A percentile compares a stretch with the other conserved stretches of the same genome.
Conservation (phyloP, 2,113 vertebrate genomes). For the Plotosus lineatus region DNA sequence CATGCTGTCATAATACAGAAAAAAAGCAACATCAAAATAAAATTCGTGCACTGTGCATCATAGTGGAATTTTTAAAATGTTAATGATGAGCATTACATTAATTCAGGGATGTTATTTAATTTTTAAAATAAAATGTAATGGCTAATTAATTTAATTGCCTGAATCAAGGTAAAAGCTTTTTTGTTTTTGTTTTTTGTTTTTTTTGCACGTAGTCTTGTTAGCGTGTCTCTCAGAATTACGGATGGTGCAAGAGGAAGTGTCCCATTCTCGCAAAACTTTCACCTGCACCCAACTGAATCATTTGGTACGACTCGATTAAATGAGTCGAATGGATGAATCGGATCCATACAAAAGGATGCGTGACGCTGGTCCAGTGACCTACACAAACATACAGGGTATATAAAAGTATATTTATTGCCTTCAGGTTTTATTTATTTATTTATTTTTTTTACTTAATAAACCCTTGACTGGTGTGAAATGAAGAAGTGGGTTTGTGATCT, state of each 20-base stretch:
- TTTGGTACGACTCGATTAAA: neutral
- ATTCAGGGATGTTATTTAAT: neutral
- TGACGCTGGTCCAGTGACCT: neutral
- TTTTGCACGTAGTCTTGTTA: neutral
- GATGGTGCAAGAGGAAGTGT: conserved; percentile 11
- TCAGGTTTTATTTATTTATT: too few species aligned
- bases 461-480: too few species aligned
- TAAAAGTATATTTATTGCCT: neutral
- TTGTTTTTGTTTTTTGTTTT: too few species aligned
- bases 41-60: too few species aligned
- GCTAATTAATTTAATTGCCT: neutral
- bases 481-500: neutral
- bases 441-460: neutral
- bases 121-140: neutral
- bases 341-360: neutral
- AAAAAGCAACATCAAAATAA: neutral
- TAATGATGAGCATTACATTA: neutral
- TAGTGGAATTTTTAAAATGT: neutral
- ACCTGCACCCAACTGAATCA: neutral
- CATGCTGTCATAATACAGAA: neutral
- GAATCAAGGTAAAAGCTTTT: too few species aligned
- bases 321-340: neutral
- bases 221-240: neutral
- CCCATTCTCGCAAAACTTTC: neutral
- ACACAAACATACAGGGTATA: neutral